Conservation (phyloP, 2,113 vertebrate species). For the Cricetomys ansorgei region DNA sequence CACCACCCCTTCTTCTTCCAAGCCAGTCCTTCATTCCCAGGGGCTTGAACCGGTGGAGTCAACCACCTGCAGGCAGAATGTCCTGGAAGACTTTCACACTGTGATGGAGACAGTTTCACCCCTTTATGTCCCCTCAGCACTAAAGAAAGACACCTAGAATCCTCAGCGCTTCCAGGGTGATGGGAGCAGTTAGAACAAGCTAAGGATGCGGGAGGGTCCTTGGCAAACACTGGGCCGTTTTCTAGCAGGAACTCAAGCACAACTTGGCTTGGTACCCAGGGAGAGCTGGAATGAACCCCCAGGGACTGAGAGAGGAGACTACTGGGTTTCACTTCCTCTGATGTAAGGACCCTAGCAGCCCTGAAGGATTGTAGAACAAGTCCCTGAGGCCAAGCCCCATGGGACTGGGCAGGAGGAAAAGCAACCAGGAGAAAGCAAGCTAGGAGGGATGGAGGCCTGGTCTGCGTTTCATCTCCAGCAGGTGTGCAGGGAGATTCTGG, state of each 20-base stretch:
- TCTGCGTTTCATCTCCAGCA: neutral
- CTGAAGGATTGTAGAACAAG: neutral
- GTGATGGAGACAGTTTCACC: neutral
- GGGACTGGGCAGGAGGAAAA: neutral
- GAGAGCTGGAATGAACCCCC: neutral
- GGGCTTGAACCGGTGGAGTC: neutral
- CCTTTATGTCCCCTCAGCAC: neutral
- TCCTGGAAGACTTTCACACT: neutral
- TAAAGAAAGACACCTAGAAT: too few species aligned
- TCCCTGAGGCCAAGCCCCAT: too few species aligned
- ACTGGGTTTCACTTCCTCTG: neutral
- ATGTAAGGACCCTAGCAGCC: neutral
- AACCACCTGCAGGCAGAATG: neutral
- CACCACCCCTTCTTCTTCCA: neutral
- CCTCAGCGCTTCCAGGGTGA: neutral
- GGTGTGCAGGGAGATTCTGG: neutral
- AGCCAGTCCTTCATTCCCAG: neutral
- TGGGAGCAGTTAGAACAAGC: neutral
- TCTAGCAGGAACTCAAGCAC: neutral
- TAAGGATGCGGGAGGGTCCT: too few species aligned
- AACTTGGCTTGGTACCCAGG: too few species aligned
- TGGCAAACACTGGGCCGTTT: neutral
- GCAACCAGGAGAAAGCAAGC: neutral
- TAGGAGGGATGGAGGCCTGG: neutral
- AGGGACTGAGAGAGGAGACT: neutral